These are phyloP conservation scores for Sula dactylatra DNA, from an alignment of 2,113 vertebrate genomes.

Conservation along the genomic window DNA sequence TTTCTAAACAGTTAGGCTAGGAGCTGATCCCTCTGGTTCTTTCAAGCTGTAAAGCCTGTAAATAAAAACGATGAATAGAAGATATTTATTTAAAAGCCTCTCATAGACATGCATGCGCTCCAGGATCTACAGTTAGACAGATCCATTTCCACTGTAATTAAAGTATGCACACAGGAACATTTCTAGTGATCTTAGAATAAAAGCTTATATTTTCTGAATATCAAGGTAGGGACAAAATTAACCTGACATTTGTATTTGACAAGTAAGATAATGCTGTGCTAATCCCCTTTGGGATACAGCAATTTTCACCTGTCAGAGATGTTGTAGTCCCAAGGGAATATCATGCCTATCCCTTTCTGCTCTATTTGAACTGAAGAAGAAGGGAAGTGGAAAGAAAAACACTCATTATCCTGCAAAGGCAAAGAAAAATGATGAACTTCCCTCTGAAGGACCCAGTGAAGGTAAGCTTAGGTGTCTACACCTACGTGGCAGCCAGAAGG, in stretches of 20 bases:
- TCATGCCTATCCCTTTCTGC: background rate
- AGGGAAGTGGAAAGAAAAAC: background rate
- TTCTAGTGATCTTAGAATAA: background rate
- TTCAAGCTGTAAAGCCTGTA: background rate
- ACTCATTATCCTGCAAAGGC: background rate
- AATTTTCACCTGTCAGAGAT: background rate
- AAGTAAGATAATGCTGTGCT: background rate
- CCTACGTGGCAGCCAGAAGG: too few species aligned
- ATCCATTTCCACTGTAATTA: background rate
- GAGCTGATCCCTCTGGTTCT: background rate
- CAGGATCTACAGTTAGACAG: background rate
- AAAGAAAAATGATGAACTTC: background rate
- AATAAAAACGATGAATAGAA: background rate
- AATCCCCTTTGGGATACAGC: background rate
- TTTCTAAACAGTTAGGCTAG: background rate
- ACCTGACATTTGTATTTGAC: background rate
- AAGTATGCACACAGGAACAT: background rate
- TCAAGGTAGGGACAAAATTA: background rate
- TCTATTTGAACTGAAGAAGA: background rate
- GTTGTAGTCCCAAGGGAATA: background rate
- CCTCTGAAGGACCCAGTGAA: background rate
- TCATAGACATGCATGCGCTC: rapidly evolving
- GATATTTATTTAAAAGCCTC: background rate
- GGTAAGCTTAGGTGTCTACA: too few species aligned
- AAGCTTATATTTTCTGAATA: background rate